Evolutionary conservation across 2,888 invertebrate genomes (phyloP).

Genomic region (Belgica antarctica): DNA sequence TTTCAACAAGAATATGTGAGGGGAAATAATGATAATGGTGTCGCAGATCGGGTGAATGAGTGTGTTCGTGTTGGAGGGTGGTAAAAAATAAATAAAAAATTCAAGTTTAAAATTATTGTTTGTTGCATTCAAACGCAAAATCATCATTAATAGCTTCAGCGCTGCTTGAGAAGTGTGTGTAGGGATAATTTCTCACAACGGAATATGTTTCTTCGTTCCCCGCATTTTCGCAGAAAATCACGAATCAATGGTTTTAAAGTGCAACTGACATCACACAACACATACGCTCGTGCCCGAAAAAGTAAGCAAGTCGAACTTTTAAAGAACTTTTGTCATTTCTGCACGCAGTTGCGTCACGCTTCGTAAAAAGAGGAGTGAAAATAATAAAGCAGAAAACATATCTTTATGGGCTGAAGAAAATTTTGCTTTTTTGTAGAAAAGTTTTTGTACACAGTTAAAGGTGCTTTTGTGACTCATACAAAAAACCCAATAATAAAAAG

Average conservation of each 20-base stretch:
- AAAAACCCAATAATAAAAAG: slow-evolving; percentile 10
- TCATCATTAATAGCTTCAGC: slow-evolving; percentile 59
- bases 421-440: not conserved
- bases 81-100: slow-evolving; percentile 40
- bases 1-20: slow-evolving; percentile 16
- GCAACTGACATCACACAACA: slow-evolving; percentile 54
- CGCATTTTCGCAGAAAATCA: not conserved
- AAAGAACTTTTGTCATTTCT: not conserved
- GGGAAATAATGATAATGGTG: slow-evolving; percentile 13
- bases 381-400: not conserved
- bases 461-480: not conserved
- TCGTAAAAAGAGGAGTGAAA: slow-evolving; percentile 8
- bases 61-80: slow-evolving; percentile 27
- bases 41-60: slow-evolving; percentile 38
- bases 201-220: slow-evolving; percentile 45
- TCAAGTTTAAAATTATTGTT: not conserved
- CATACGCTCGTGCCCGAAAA: slow-evolving; percentile 56
- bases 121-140: slow-evolving; percentile 13
- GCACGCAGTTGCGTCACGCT: not conserved
- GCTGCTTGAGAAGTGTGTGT: slow-evolving; percentile 78
- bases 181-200: slow-evolving; percentile 79
- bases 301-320: slow-evolving; percentile 33
- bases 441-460: slow-evolving; percentile 1
- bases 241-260: not conserved
- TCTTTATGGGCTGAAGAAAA: slow-evolving; percentile 5